Evolutionary conservation across 2,113 vertebrate species (phyloP).

Genomic region (Etheostoma spectabile): DNA sequence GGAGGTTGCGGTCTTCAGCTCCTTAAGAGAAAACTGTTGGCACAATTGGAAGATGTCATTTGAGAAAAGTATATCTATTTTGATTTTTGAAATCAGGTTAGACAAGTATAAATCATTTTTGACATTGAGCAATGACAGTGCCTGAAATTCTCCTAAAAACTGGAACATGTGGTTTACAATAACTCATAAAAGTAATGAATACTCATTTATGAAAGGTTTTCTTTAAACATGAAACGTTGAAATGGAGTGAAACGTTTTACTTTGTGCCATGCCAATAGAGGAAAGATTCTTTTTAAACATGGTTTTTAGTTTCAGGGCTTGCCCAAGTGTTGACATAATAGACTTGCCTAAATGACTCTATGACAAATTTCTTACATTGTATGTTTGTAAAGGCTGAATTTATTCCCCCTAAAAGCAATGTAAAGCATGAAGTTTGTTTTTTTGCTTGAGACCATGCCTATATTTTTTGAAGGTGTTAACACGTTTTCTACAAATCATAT

Average conservation of each 20-base stretch:
- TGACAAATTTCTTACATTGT: neutral
- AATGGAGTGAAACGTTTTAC: conserved; percentile 1
- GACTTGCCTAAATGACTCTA: neutral
- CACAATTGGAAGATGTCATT: conserved; percentile 43
- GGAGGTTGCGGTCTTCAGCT: conserved; percentile 49
- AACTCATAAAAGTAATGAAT: conserved; percentile 22
- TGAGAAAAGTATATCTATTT: conserved; percentile 44
- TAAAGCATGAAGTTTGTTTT: neutral
- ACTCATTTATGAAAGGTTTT: conserved; percentile 12
- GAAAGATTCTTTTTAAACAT: neutral
- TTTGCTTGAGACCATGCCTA: neutral
- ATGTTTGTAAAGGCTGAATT: conserved; percentile 9
- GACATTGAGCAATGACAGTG: conserved; percentile 25
- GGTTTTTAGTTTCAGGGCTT: neutral
- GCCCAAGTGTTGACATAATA: neutral
- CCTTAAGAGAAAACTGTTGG: conserved; percentile 34
- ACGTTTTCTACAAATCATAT: neutral
- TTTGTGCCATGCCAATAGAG: neutral
- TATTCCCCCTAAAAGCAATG: neutral
- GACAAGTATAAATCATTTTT: conserved; percentile 45
- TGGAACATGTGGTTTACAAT: conserved; percentile 23
- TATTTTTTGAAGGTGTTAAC: neutral
- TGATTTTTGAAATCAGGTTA: conserved; percentile 37
- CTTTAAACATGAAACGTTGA: neutral
- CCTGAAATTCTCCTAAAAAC: neutral